Base-by-base conservation (phyloP, 1,140 invertebrate genomes). In the Drosophila sturtevanti region DNA sequence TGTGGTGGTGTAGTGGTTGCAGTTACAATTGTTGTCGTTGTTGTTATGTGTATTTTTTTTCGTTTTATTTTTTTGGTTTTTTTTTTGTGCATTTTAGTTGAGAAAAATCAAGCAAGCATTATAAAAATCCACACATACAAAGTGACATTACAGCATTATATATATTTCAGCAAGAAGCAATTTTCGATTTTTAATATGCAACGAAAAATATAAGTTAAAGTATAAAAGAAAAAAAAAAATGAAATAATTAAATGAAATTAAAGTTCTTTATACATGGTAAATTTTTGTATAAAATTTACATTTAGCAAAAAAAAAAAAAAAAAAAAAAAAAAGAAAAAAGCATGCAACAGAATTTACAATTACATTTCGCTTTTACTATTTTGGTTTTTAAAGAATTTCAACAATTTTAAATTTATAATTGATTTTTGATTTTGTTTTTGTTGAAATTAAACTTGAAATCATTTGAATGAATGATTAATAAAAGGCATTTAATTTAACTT, bases 51-150 rank as follows among this genome's bases (percentile, higher is more conserved):
- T 37, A 9, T 21, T 24, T 60, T 44, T 59, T 38, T 65, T 56
- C 54, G 34, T 37, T 6, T 6, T 31, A 6, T 31, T 31, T 6
- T 31, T 31, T 6, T 31, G 22, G 22, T 24, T 2, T 31, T 1
- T 31, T 58, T 7, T 37, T 63, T 60, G 63, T 52, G 56, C 56
- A 54, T 61, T 62, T 35, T 34, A 7, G 54, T 56, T 56, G 54
- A 56, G 54, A 56, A 31, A 31, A 31, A 18, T 67, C 56, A 27
- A 63, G 61, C 18, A 67, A 66, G 67, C 75, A 63, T 64, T 68
- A 72, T 60, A 55, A 51, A 65, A 73, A 48, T 48, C 41, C 60
- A 55, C 27, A 56, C 54, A 56, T 18, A 63, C 62, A 60, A 73
- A 63, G 16, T 48, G 41, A 48, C n/a, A 48, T 21, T 48, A 21